Evolutionary conservation across 2,797 vertebrate species (phyloP).

Genomic region (Otolemur crassicaudatus): DNA sequence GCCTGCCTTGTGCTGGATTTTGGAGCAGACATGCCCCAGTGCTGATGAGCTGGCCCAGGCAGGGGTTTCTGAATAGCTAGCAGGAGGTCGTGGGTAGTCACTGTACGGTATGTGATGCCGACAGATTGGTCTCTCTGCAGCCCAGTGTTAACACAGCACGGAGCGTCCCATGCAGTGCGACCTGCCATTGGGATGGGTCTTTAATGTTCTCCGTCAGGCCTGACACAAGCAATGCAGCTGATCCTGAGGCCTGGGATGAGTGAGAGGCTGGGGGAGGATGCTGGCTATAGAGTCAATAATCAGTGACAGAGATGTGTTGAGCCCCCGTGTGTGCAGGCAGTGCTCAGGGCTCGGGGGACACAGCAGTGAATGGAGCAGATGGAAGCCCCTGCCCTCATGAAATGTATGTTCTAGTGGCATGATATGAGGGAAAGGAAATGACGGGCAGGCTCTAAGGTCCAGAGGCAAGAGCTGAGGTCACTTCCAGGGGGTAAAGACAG

Average conservation of each 20-base stretch:
- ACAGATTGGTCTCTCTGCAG: background rate
- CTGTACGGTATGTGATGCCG: background rate
- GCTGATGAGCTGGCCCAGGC: background rate
- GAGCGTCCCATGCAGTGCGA: background rate
- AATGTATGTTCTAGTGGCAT: no score
- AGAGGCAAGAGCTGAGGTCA: background rate
- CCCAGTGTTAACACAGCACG: background rate
- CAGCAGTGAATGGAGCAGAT: accelerated
- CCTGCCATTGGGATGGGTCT: background rate
- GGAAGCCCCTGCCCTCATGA: background rate
- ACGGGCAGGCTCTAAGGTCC: background rate
- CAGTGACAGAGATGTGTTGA: background rate
- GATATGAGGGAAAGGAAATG: background rate
- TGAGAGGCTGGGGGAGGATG: background rate
- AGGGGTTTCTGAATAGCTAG: background rate
- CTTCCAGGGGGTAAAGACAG: background rate
- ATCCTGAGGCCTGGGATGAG: background rate
- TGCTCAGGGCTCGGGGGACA: background rate
- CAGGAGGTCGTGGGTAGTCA: background rate
- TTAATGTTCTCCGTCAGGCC: background rate
- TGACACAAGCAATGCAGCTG: background rate
- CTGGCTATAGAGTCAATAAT: no score
- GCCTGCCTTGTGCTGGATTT: background rate
- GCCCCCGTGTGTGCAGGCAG: background rate
- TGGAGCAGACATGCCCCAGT: background rate